Percentiles rank a stretch among this genome's conserved stretches.
These are phyloP conservation scores for Drosophila suzukii DNA, from an alignment of 1,140 invertebrate species.

Conservation along the genomic window DNA sequence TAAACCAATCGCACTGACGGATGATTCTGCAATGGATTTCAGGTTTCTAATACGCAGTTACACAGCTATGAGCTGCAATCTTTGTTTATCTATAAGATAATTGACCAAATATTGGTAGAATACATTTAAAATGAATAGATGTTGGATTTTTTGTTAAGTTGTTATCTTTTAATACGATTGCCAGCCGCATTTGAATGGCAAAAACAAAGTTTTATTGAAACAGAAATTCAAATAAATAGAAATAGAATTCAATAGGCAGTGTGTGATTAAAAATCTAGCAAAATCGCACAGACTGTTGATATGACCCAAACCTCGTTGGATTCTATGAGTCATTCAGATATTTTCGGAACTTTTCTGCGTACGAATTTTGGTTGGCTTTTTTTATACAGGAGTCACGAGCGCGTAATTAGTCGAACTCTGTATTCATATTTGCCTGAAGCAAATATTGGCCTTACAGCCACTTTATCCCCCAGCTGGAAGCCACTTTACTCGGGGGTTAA, in stretches of 20 bases:
- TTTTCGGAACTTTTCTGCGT: neutral
- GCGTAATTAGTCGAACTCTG: constrained; percentile 30
- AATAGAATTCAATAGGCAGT: too few species aligned
- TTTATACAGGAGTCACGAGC: neutral
- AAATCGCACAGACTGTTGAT: neutral
- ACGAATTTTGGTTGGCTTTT: neutral
- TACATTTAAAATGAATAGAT: neutral
- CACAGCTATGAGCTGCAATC: neutral
- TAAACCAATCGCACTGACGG: neutral
- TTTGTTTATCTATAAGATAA: neutral
- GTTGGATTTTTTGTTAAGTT: too few species aligned
- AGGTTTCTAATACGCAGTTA: neutral
- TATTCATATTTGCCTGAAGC: constrained; percentile 31
- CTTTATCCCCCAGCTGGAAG: constrained; percentile 12
- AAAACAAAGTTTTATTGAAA: too few species aligned
- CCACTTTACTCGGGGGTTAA: constrained; percentile 8
- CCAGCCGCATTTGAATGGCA: too few species aligned
- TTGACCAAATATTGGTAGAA: neutral
- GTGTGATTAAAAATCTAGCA: constrained; percentile 7
- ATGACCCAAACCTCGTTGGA: neutral
- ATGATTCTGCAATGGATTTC: neutral
- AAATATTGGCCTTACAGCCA: constrained; percentile 18
- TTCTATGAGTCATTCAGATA: constrained; percentile 22
- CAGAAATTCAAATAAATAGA: too few species aligned
- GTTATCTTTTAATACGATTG: neutral